phyloP scores from a whole-genome alignment of 2,113 vertebrate genomes.

The Mixornis gularis region DNA sequence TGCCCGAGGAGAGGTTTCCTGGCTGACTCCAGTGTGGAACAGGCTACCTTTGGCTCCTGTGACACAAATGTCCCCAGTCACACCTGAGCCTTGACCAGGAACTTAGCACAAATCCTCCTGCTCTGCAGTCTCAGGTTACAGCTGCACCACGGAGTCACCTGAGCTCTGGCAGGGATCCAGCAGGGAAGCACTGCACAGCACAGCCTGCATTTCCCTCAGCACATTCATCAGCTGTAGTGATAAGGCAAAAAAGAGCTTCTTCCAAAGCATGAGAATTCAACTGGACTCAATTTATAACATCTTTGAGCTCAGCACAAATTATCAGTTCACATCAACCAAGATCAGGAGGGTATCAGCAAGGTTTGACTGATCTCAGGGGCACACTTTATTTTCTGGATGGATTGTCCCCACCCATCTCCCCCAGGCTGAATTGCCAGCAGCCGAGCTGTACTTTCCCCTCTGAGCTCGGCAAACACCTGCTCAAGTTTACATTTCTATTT shows the following conservation, averaged over 20 bases:
- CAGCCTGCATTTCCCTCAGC: not conserved
- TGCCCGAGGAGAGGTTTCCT: not conserved
- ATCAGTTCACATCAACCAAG: not conserved
- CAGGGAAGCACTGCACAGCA: not conserved
- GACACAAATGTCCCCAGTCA: not conserved
- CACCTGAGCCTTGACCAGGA: not conserved
- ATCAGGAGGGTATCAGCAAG: not conserved
- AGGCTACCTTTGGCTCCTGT: not conserved
- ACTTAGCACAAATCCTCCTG: not conserved
- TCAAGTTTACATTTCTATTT: constrained; percentile 32
- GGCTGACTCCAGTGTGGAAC: not conserved
- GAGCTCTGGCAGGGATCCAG: not conserved
- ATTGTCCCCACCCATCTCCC: constrained; percentile 27
- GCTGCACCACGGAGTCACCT: not conserved
- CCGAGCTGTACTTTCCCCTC: not conserved
- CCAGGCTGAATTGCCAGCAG: not conserved
- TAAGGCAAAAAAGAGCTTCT: not conserved
- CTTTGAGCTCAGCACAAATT: not conserved
- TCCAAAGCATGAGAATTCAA: not conserved
- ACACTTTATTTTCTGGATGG: constrained; percentile 46
- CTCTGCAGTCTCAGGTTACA: not conserved
- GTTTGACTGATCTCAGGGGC: not conserved
- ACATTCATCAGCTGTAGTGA: not conserved
- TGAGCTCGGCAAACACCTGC: not conserved
- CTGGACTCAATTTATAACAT: not conserved